Percentiles rank a stretch among this genome's conserved stretches.
Evolutionary conservation across 2,797 vertebrate species (phyloP).

Genomic region (Pristis pectinata): DNA sequence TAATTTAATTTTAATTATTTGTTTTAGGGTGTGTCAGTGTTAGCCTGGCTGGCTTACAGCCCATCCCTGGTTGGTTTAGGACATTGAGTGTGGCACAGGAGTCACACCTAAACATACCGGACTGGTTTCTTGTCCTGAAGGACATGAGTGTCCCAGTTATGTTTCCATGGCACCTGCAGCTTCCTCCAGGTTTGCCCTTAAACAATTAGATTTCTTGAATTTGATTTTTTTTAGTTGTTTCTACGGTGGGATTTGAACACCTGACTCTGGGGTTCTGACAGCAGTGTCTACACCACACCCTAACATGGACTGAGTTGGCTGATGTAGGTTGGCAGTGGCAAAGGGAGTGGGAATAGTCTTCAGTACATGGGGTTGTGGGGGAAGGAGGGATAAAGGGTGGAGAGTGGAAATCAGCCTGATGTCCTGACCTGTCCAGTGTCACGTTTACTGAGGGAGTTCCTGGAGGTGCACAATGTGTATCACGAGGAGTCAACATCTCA

Average conservation of each 20-base stretch:
- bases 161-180: not conserved
- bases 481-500: not conserved
- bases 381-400: too few species aligned
- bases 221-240: not conserved
- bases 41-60: not conserved
- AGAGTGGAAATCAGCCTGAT: not conserved
- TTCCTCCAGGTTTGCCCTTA: too few species aligned
- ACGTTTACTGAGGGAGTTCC: not conserved
- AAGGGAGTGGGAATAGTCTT: not conserved
- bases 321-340: not conserved
- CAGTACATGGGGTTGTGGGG: not conserved
- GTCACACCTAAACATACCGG: not conserved
- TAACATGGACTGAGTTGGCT: not conserved
- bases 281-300: not conserved
- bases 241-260: not conserved
- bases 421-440: not conserved
- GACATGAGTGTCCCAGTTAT: not conserved
- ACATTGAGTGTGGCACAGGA: not conserved
- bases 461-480: not conserved
- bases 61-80: not conserved
- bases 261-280: not conserved
- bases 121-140: too few species aligned
- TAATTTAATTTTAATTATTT: not conserved
- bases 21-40: not conserved
- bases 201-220: not conserved